Evolutionary conservation across 2,113 vertebrate species (phyloP).

Genomic region (Sinocyclocheilus maitianheensis): DNA sequence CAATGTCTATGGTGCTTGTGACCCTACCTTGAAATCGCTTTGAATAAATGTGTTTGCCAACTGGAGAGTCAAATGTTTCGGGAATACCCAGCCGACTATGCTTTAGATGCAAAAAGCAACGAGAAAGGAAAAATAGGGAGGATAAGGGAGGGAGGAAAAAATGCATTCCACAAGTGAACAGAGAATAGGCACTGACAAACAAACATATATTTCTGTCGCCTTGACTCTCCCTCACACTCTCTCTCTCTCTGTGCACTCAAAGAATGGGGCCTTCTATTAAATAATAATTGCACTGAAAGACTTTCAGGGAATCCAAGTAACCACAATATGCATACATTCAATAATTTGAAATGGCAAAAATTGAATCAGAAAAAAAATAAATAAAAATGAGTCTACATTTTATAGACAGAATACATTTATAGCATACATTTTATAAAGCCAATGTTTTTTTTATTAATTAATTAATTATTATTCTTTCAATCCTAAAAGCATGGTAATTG

Average conservation of each 20-base stretch:
- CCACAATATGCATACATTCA: no score
- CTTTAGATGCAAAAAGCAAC: background rate
- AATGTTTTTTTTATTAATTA: no score
- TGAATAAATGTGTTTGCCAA: background rate
- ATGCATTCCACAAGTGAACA: conserved; percentile 17
- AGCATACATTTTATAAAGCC: no score
- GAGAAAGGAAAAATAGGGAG: background rate
- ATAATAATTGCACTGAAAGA: no score
- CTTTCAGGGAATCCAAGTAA: no score
- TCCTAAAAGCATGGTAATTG: background rate
- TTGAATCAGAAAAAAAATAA: no score
- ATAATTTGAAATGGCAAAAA: no score
- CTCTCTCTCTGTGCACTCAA: conserved; percentile 42
- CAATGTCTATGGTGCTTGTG: background rate
- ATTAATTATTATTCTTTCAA: no score
- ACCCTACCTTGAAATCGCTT: background rate
- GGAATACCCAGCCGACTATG: background rate
- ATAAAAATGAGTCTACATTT: no score
- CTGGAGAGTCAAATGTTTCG: background rate
- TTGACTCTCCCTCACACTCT: conserved; percentile 34
- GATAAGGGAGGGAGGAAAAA: background rate
- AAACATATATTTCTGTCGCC: conserved; percentile 35
- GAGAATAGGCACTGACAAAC: conserved; percentile 10
- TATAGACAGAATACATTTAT: no score
- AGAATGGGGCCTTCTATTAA: conserved; percentile 71